Base-by-base conservation (phyloP, 2,888 invertebrate genomes). In the Epiblema foenella region DNA sequence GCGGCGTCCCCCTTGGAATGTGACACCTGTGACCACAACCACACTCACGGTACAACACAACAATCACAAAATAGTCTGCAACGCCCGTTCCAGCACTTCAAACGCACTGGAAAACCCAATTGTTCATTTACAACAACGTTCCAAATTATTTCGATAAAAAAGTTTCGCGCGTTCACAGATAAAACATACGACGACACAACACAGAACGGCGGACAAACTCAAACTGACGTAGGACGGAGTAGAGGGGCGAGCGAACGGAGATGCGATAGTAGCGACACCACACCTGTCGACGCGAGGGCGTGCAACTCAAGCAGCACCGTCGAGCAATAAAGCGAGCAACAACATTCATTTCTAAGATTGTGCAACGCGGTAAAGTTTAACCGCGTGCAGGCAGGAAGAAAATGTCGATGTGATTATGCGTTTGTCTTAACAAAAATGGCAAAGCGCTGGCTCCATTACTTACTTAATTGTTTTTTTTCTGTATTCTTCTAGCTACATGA, bases 1-100 rank as follows among this genome's bases (percentile, higher is more conserved):
- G 89, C 81, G 86, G 86, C 88, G 89, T 89, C 87, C 87, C 83
- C 81, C 78, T 80, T 81, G 91, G 92, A 91, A 92, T 93, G 90
- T 85, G 84, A 89, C 91, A 92, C 92, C 91, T 91, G 87, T 85
- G 86, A 87, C 84, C 89, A 90, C 82, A 79, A 78, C 68, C 82
- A 88, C 87, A 83, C 80, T 82, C 90, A 90, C 89, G 82, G 85
- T 85, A 84, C 85, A 84, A 80, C 77, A 77, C 78, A 77, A 69
- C 73, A 69, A 72, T 71, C 76, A 75, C 73, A 73, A 20, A 71
- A 60, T 60, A 51, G 62, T 67, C 39, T 49, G 20, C 56, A 57
- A 62, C 42, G 33, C 65, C 68, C 76, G 79, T 79, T 78, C 76
- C 69, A 73, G 75, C 83, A 81, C 79, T 79, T 74, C 70, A 76